Conservation (phyloP, 1,140 invertebrate species). For the Euschistus heros region DNA sequence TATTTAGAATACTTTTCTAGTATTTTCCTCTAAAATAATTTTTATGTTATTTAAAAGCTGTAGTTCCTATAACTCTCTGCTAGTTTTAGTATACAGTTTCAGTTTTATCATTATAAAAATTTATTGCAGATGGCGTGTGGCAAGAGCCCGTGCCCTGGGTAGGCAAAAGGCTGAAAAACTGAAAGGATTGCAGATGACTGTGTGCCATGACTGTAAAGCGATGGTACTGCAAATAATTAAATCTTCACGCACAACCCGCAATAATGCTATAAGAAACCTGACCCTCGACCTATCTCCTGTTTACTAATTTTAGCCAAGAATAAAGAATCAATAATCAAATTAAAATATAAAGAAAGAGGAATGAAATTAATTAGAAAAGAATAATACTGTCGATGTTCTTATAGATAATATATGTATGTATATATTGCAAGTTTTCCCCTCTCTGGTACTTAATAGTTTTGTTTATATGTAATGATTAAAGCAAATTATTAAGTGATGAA, state of each 20-base stretch:
- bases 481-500: background rate
- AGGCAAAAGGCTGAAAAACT: conserved; percentile 45
- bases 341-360: too few relatives aligned
- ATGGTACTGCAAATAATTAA: conserved; percentile 90
- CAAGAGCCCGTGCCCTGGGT: conserved; percentile 31
- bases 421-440: background rate
- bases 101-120: too few relatives aligned
- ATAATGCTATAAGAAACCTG: conserved; percentile 65
- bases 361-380: too few relatives aligned
- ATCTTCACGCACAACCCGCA: conserved; percentile 64
- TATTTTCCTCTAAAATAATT: too few relatives aligned
- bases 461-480: background rate
- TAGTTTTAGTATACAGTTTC: too few relatives aligned
- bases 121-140: conserved; percentile 29
- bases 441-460: background rate
- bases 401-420: background rate
- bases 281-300: conserved; percentile 70
- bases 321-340: conserved; percentile 7
- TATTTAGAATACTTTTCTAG: too few relatives aligned
- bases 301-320: conserved; percentile 40
- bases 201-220: conserved; percentile 87
- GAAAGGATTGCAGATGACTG: conserved; percentile 70
- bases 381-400: too few relatives aligned
- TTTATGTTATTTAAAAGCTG: too few relatives aligned
- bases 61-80: too few relatives aligned